Evolutionary conservation across 2,797 vertebrate species (phyloP).

Genomic region (Okamejei kenojei): DNA sequence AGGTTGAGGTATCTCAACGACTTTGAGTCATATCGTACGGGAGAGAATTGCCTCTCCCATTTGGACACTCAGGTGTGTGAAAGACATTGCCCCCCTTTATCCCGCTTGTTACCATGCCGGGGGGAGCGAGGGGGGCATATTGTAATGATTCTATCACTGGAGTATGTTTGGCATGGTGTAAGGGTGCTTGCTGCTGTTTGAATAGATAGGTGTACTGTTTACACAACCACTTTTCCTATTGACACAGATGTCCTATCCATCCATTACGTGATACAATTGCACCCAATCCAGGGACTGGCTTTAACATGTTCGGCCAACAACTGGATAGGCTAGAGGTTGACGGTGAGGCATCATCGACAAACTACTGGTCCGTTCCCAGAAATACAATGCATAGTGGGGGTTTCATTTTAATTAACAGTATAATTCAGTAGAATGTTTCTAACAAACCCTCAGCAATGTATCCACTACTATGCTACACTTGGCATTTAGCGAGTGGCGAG

Average conservation of each 20-base stretch:
- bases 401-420: neutral
- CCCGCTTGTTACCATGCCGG: neutral
- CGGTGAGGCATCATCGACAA: neutral
- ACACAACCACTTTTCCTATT: neutral
- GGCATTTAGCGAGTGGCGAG: neutral
- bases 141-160: neutral
- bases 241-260: neutral
- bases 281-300: neutral
- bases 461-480: no score
- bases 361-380: neutral
- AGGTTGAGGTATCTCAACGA: neutral
- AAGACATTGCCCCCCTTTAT: neutral
- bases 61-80: neutral
- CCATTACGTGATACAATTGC: neutral
- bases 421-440: neutral
- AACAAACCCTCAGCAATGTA: neutral
- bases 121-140: neutral
- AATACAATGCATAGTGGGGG: neutral
- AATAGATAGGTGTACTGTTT: neutral
- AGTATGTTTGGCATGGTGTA: neutral
- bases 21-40: neutral
- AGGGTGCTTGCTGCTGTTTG: neutral
- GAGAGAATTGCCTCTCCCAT: neutral
- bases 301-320: neutral
- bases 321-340: neutral